phyloP scores from a whole-genome alignment of 2,113 vertebrate genomes.

The Leuciscus idus region DNA sequence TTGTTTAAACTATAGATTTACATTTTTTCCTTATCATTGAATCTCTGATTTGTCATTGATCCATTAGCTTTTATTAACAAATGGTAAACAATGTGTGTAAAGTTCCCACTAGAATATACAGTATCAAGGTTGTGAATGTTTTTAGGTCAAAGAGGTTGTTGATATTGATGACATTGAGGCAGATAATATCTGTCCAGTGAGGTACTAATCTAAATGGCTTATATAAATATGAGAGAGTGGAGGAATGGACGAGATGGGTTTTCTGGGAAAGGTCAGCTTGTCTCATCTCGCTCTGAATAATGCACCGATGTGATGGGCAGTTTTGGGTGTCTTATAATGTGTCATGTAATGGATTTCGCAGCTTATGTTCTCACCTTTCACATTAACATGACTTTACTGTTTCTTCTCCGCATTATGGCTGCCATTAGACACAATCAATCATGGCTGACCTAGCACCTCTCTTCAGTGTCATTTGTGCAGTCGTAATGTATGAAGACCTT shows the following conservation, averaged over 20 bases:
- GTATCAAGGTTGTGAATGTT: background rate
- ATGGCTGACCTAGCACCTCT: conserved; percentile 1
- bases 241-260: background rate
- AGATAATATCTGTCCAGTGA: background rate
- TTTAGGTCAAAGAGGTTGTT: background rate
- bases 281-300: conserved; percentile 14
- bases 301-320: background rate
- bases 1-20: too few relatives aligned
- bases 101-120: background rate
- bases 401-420: background rate
- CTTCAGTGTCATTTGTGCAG: background rate
- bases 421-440: conserved; percentile 28
- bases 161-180: background rate
- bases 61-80: background rate
- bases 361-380: conserved; percentile 40
- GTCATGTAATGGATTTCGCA: conserved; percentile 28
- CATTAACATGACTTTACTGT: conserved; percentile 41
- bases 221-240: background rate
- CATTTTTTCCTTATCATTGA: too few relatives aligned
- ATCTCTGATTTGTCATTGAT: too few relatives aligned
- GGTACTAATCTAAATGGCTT: background rate
- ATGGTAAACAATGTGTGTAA: background rate
- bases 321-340: conserved; percentile 20
- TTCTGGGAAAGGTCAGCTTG: conserved; percentile 26
- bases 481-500: conserved; percentile 33